A percentile compares a stretch with the other conserved stretches of the same genome.
These are phyloP conservation scores for Myiopsitta monachus DNA, from an alignment of 2,113 vertebrate species.

Conservation along the genomic window DNA sequence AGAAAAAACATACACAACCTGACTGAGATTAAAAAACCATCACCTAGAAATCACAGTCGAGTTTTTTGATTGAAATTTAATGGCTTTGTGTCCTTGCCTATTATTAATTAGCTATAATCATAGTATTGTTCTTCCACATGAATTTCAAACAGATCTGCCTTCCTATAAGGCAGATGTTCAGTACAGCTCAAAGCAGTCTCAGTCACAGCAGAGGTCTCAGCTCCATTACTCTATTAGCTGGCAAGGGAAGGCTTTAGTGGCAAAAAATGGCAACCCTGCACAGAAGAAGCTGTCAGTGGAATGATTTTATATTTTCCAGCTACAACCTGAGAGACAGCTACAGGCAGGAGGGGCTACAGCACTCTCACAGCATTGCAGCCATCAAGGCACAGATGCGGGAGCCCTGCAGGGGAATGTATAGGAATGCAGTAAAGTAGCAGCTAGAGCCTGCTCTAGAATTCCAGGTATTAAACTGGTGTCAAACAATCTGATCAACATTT, in stretches of 20 bases:
- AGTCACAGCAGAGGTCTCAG: background rate
- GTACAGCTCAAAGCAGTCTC: background rate
- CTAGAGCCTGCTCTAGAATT: background rate
- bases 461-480: background rate
- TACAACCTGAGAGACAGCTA: background rate
- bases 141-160: slow-evolving; percentile 41
- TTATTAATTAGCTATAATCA: slow-evolving; percentile 33
- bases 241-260: background rate
- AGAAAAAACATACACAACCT: background rate
- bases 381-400: background rate
- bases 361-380: background rate
- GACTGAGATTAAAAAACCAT: background rate
- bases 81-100: background rate
- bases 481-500: slow-evolving; percentile 3
- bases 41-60: slow-evolving; percentile 11
- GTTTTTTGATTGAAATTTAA: slow-evolving; percentile 3
- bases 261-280: background rate
- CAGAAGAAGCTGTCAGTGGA: background rate
- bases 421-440: background rate
- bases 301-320: background rate
- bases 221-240: background rate
- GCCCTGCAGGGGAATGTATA: background rate
- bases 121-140: background rate
- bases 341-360: background rate
- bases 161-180: background rate